Conservation (phyloP, 1,140 invertebrate genomes). For the Globodera rostochiensis region DNA sequence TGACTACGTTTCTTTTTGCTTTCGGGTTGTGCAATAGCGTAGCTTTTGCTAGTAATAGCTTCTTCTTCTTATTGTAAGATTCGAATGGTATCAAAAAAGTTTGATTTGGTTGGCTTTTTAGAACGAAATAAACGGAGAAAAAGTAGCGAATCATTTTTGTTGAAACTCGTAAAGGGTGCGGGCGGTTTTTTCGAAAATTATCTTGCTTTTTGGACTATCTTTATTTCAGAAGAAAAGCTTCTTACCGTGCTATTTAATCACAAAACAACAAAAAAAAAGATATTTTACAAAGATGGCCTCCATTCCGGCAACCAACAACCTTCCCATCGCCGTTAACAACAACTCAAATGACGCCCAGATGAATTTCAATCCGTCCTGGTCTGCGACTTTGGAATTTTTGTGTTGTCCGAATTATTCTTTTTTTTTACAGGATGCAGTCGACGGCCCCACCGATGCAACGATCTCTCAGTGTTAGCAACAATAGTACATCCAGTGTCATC, state of each 20-base stretch:
- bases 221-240: too few species aligned
- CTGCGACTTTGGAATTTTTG: background rate
- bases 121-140: too few species aligned
- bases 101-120: too few species aligned
- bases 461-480: constrained; percentile 24
- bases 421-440: constrained; percentile 23
- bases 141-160: too few species aligned
- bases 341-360: constrained; percentile 18
- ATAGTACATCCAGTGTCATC: constrained; percentile 4
- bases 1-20: too few species aligned
- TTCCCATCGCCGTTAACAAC: constrained; percentile 3
- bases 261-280: background rate
- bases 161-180: too few species aligned
- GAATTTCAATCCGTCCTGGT: constrained; percentile 43
- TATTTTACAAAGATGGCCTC: constrained; percentile 13
- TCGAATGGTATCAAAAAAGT: too few species aligned
- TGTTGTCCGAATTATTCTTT: background rate
- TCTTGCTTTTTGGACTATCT: too few species aligned
- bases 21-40: too few species aligned
- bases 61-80: too few species aligned
- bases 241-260: background rate
- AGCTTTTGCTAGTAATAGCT: too few species aligned
- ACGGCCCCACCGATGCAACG: constrained; percentile 15
- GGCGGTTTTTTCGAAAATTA: too few species aligned
- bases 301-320: constrained; percentile 16